These are phyloP conservation scores for Acrobasis consociella DNA, from an alignment of 2,888 invertebrate genomes.

Conservation along the genomic window DNA sequence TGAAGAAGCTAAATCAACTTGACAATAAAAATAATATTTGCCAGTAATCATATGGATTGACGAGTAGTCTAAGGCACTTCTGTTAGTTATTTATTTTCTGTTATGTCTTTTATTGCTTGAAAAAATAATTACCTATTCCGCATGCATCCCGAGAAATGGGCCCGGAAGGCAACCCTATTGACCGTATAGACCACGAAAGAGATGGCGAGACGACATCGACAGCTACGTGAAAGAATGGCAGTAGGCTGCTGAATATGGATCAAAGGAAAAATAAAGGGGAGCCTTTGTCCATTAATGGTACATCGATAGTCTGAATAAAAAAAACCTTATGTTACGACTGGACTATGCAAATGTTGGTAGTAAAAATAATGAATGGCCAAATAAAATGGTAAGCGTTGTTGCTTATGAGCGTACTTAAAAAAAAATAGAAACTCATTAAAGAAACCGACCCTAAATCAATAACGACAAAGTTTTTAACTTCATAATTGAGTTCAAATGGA, in stretches of 20 bases:
- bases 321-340: neutral
- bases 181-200: no score
- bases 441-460: conserved; percentile 22
- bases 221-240: no score
- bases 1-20: neutral
- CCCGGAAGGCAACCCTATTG: no score
- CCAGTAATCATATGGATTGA: neutral
- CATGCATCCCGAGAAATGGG: no score
- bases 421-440: conserved; percentile 13
- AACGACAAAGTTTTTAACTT: conserved; percentile 33
- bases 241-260: no score
- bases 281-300: no score
- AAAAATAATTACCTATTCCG: no score
- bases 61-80: neutral
- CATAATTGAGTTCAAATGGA: conserved; percentile 46
- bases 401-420: neutral
- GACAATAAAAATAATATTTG: neutral
- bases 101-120: no score
- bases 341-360: neutral
- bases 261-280: no score
- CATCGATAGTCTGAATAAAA: neutral
- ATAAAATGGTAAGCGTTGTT: conserved; percentile 10
- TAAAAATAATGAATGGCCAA: neutral
- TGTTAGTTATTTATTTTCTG: no score
- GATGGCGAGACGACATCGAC: no score